Evolutionary conservation across 2,797 vertebrate species (phyloP), one percentile per base, ranked within the genome.

Genomic region (Sylvilagus floridanus): DNA sequence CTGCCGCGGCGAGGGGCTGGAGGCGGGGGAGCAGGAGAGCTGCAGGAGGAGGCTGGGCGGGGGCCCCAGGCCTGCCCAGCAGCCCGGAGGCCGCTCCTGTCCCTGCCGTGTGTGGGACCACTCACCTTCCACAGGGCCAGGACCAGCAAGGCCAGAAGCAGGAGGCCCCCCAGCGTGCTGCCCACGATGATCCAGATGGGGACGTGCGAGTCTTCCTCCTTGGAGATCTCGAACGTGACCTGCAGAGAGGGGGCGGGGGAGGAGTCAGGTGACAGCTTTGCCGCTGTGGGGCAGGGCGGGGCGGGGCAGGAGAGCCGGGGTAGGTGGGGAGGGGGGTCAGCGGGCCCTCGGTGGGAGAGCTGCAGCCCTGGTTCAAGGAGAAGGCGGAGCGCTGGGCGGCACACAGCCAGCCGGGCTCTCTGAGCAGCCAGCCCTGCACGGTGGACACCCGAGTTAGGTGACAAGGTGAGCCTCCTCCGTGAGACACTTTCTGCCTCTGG

Each of bases 81-180:
- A 47, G 42, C 9, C 16, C 21, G 60, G 42, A 2, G 54, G 52
- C 79, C 10, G 37, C 32, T 0, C 13, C 62, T 28, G 0, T 17
- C 26, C 0, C 66, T 37, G 1, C 9, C 1, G 32, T 0, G 32
- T 4, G 1, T 22, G 21, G 54, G 54, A 21, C 17, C 28, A 10
- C 98, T 99, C 98, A 99, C 99, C 99, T 99, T 99, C 99, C 99
- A 99, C 63, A 99, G 98, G 0, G 97, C 99, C 0, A 99, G 98
- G 91, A 98, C 99, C 1, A 99, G 99, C 91, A 99, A 98, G 22
- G 99, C 99, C 88, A 99, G 98, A 86, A 99, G 98, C 94, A 99
- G 97, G 85, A 99, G 99, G 12, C 99, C 99, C 24, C 99, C 99
- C 32, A 99, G 94, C 0, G 99, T 99, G 97, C 99, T 99, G 2